Evolutionary conservation across 2,888 invertebrate species (phyloP).

Genomic region (Cryptocephalus moraei): DNA sequence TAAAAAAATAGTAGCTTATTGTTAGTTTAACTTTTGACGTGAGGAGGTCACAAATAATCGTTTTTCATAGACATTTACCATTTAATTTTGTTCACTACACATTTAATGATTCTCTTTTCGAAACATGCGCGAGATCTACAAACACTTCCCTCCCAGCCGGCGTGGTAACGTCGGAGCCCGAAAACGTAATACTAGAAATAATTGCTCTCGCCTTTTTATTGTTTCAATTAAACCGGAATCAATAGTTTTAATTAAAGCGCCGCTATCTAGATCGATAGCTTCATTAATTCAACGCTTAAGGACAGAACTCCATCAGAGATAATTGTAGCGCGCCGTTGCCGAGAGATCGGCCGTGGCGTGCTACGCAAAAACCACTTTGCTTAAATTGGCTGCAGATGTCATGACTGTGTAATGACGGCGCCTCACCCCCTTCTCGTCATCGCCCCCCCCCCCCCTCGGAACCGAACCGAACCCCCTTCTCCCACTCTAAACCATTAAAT

Average conservation of each 20-base stretch:
- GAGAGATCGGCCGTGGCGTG: conserved; percentile 18
- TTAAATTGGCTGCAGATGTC: conserved; percentile 38
- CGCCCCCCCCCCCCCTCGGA: conserved; percentile 8
- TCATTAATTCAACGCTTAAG: conserved; percentile 15
- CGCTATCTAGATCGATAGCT: conserved; percentile 11
- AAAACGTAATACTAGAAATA: too few relatives aligned
- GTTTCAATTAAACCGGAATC: conserved; percentile 9
- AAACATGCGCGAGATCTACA: too few relatives aligned
- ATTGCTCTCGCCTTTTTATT: too few relatives aligned
- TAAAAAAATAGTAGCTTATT: too few relatives aligned
- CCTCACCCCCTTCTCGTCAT: conserved; percentile 8
- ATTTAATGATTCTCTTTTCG: too few relatives aligned
- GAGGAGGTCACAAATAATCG: too few relatives aligned
- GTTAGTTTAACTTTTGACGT: too few relatives aligned
- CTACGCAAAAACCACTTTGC: conserved; percentile 36
- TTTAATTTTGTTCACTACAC: too few relatives aligned
- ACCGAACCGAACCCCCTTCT: conserved; percentile 7
- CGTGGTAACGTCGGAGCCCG: too few relatives aligned
- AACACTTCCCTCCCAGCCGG: too few relatives aligned
- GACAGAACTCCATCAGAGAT: conserved; percentile 14
- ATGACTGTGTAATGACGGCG: conserved; percentile 34
- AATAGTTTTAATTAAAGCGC: conserved; percentile 9
- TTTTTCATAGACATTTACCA: too few relatives aligned
- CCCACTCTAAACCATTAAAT: conserved; percentile 38
- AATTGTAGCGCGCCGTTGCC: conserved; percentile 15